Evolutionary conservation across 2,113 vertebrate species (phyloP).

Genomic region (Cephalophus harveyi): DNA sequence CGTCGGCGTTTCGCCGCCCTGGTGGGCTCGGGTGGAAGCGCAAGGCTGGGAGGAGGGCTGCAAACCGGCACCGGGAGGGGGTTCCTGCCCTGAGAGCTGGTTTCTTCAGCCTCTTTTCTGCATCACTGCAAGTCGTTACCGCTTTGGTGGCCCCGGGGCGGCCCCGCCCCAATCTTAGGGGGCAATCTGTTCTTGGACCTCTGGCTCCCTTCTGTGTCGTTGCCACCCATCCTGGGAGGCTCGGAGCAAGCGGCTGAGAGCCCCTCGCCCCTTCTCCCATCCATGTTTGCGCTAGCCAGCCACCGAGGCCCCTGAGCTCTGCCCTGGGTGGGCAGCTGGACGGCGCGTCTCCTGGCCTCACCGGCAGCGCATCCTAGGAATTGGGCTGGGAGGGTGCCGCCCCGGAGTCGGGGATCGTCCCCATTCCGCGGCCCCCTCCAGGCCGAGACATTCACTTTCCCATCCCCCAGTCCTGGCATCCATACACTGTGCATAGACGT

Average conservation of each 20-base stretch:
- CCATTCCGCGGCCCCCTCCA: not conserved
- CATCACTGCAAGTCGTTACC: not conserved
- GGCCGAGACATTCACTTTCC: not conserved
- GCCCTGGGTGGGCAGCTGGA: not conserved
- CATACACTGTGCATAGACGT: not conserved
- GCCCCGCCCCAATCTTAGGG: slow-evolving; percentile 56
- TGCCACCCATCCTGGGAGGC: not conserved
- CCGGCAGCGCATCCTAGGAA: fast-evolving
- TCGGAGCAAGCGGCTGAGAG: not conserved
- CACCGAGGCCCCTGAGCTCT: not conserved
- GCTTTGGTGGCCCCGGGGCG: not conserved
- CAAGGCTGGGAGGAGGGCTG: not conserved
- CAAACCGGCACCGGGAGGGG: not conserved
- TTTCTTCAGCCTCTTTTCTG: not conserved
- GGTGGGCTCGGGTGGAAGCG: slow-evolving; percentile 37
- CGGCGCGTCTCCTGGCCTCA: not conserved
- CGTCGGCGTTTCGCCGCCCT: slow-evolving; percentile 47
- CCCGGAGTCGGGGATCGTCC: not conserved
- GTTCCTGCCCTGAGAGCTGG: not conserved
- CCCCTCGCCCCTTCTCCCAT: not conserved
- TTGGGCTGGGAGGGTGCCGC: not conserved
- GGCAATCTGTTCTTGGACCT: not conserved
- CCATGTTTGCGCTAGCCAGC: not conserved
- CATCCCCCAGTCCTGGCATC: not conserved
- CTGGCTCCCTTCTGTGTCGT: not conserved